Conservation (phyloP, 2,113 vertebrate genomes). For the Perca schrenkii region DNA sequence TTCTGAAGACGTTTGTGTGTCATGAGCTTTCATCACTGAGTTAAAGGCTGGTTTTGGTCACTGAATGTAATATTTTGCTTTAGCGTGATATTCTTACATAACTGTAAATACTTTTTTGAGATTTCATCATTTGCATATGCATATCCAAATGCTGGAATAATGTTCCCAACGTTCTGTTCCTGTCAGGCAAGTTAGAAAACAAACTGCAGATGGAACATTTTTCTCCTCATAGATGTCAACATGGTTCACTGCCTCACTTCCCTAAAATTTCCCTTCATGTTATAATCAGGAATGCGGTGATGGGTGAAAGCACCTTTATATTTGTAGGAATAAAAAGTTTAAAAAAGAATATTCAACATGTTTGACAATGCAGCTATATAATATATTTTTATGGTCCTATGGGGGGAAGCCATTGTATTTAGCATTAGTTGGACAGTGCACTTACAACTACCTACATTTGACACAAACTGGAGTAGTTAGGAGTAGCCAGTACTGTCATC, state of each 20-base stretch:
- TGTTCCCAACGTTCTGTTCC: conserved; percentile 34
- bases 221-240: neutral
- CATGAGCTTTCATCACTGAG: neutral
- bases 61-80: neutral
- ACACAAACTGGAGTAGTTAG: neutral
- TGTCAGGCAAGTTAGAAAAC: conserved; percentile 27
- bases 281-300: conserved; percentile 8
- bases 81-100: conserved; percentile 19
- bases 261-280: conserved; percentile 6
- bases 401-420: neutral
- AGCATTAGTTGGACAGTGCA: neutral
- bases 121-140: conserved; percentile 40
- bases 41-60: neutral
- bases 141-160: conserved; percentile 39
- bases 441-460: neutral
- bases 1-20: neutral
- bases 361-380: neutral
- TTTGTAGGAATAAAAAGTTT: neutral
- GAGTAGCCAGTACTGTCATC: too few relatives aligned
- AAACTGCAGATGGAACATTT: conserved; percentile 26
- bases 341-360: neutral
- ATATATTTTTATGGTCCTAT: neutral
- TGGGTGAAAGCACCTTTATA: neutral
- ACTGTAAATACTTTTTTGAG: conserved; percentile 6
- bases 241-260: conserved; percentile 12